Conservation (phyloP, 2,797 vertebrate genomes). For the Macropodus opercularis region DNA sequence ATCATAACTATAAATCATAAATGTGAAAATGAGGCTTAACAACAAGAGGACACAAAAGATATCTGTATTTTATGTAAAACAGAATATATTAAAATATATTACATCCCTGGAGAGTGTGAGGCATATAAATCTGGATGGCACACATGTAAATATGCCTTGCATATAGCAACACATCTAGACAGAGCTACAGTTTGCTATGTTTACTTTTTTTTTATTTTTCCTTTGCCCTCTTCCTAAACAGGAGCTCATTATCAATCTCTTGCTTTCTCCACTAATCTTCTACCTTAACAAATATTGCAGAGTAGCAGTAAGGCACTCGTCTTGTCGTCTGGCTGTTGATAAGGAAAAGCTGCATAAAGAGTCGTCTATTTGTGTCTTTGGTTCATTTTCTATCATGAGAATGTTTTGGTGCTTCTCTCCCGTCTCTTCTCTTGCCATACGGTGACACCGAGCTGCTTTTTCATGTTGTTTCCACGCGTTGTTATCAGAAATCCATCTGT, state of each 20-base stretch:
- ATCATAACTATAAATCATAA: no score
- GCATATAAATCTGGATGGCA: neutral
- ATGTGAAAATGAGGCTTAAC: no score
- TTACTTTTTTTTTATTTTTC: neutral
- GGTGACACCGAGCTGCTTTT: conserved; percentile 27
- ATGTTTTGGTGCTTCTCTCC: conserved; percentile 14
- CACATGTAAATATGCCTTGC: neutral
- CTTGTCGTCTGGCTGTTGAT: neutral
- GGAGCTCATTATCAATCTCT: neutral
- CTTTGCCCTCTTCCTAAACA: neutral
- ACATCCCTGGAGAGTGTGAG: neutral
- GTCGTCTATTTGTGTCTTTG: conserved; percentile 6
- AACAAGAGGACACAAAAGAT: no score
- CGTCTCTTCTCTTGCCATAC: conserved; percentile 16
- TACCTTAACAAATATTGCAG: conserved; percentile 12
- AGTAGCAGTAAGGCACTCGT: neutral
- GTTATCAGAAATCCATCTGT: conserved; percentile 36
- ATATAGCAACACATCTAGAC: conserved; percentile 1
- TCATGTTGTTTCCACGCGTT: conserved; percentile 3
- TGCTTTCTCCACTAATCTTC: neutral
- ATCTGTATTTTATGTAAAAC: no score
- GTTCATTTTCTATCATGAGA: conserved; percentile 23
- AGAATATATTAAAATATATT: no score
- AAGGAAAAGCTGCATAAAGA: conserved; percentile 12
- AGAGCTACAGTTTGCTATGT: neutral